Base-by-base conservation (phyloP, 2,797 vertebrate genomes). In the Buceros bicornis region DNA sequence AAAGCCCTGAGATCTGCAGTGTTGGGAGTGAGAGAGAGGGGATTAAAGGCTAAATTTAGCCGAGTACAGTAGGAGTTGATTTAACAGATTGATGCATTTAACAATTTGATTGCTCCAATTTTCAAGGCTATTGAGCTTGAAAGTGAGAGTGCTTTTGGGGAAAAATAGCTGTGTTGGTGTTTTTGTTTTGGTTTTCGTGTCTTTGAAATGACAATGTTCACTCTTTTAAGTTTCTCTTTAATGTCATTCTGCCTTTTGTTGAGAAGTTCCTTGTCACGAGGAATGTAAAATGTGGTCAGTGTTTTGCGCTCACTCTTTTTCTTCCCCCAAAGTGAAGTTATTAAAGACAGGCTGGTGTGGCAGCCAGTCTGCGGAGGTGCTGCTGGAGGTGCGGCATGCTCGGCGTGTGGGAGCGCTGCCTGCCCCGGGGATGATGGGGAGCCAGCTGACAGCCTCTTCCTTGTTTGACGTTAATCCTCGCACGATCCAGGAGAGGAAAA, bases 71-170 rank as follows among this genome's bases (percentile, higher is more conserved):
- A 82, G 95, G 93, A 97, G 92, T 82, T 91, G 96, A 89, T 96
- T 89, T 96, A 96, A 94, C 96, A 91, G 94, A 95, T 97, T 93
- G 50, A 74, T 94, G 96, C 95, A 79, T 89, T 87, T 83, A 93
- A 95, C 96, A 93, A 92, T 69, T 93, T 96, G 92, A 84, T 92
- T 79, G 93, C 92, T 97, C 88, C 94, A 97, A 95, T 97, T 97
- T 97, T 97, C 96, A 95, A 97, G 96, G 89, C 95, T 93, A 81
- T 93, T 96, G 97, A 97, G 95, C 93, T 84, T 87, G 64, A 93
- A 82, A 91, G 93, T 81, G 89, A 84, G 65, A 96, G 91, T 87
- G 82, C 95, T 87, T 92, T 89, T 94, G 61, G 73, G 82, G 87
- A 54, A 82, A 96, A 96, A 96, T 33, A 89, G 91, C 92, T 96